A percentile compares a stretch with the other conserved stretches of the same genome.
Evolutionary conservation across 1,140 invertebrate species (phyloP).

Genomic region (Ectropis grisescens): DNA sequence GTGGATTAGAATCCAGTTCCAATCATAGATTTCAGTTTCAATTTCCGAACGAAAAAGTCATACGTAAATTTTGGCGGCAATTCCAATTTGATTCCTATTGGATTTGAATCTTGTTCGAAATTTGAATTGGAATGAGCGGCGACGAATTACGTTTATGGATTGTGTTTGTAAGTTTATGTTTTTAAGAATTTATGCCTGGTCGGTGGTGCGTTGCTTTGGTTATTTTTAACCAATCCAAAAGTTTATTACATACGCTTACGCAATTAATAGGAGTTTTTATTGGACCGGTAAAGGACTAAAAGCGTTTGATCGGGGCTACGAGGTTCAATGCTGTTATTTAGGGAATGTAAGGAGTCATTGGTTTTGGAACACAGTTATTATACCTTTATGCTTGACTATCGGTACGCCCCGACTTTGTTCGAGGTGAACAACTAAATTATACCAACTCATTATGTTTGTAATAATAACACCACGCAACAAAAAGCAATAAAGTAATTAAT

Average conservation of each 20-base stretch:
- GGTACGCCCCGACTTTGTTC: no score
- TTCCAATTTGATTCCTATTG: slow-evolving; percentile 50
- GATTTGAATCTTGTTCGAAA: slow-evolving; percentile 25
- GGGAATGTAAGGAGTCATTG: slow-evolving; percentile 21
- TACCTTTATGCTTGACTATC: no score
- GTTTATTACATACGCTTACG: slow-evolving; percentile 64
- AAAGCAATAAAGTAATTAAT: no score
- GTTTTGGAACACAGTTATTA: no score
- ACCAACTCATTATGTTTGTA: no score
- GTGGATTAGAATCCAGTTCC: slow-evolving; percentile 57
- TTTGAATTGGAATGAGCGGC: slow-evolving; percentile 18
- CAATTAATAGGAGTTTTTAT: slow-evolving; percentile 68
- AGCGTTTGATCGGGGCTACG: slow-evolving; percentile 41
- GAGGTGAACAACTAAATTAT: no score
- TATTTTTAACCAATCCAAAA: slow-evolving; percentile 65
- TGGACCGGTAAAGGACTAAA: slow-evolving; percentile 57
- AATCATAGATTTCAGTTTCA: slow-evolving; percentile 44
- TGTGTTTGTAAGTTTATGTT: slow-evolving; percentile 50
- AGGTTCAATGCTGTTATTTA: slow-evolving; percentile 20
- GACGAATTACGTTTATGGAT: slow-evolving; percentile 22
- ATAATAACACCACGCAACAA: no score
- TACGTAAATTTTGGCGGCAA: slow-evolving; percentile 33
- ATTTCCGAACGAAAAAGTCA: slow-evolving; percentile 33
- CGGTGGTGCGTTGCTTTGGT: slow-evolving; percentile 44
- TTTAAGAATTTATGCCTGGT: slow-evolving; percentile 63